Percentiles rank a stretch among this genome's conserved stretches.
These are phyloP conservation scores for Lobophora halterata DNA, from an alignment of 2,888 invertebrate species.

Conservation along the genomic window DNA sequence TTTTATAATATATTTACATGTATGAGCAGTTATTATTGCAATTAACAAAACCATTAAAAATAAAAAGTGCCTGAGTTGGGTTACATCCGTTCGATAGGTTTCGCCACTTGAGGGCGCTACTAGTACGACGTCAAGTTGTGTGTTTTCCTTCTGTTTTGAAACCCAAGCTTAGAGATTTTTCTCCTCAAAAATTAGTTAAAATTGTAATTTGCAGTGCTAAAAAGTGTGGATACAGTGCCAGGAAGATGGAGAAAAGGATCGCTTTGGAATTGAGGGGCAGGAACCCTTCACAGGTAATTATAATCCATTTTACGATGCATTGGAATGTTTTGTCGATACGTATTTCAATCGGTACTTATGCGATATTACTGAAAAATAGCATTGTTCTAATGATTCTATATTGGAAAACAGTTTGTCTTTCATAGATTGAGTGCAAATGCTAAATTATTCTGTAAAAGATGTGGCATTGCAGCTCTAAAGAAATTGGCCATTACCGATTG, in stretches of 20 bases:
- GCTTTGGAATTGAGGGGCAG: slow-evolving; percentile 96
- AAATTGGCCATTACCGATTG: slow-evolving; percentile 76
- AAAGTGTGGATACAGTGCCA: slow-evolving; percentile 51
- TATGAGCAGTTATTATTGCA: not conserved
- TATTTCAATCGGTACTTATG: slow-evolving; percentile 65
- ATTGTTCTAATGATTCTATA: slow-evolving; percentile 18
- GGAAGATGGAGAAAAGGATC: slow-evolving; percentile 95
- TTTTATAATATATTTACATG: not conserved
- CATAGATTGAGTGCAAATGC: slow-evolving; percentile 19
- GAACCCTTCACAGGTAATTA: slow-evolving; percentile 92
- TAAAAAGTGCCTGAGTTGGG: slow-evolving; percentile 34
- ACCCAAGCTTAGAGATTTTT: slow-evolving; percentile 79
- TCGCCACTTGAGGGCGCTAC: slow-evolving; percentile 68
- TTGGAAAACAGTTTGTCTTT: slow-evolving; percentile 10
- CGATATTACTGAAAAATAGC: slow-evolving; percentile 48
- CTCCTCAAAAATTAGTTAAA: slow-evolving; percentile 65
- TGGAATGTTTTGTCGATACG: slow-evolving; percentile 80
- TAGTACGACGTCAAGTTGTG: slow-evolving; percentile 76
- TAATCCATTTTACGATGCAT: slow-evolving; percentile 60
- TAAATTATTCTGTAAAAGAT: slow-evolving; percentile 52
- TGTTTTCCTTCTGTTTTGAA: slow-evolving; percentile 82
- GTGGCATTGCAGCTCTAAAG: slow-evolving; percentile 71
- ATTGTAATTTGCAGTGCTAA: slow-evolving; percentile 54
- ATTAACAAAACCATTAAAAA: not conserved
- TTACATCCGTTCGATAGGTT: slow-evolving; percentile 56